A percentile compares a stretch with the other conserved stretches of the same genome.
Conservation (phyloP, 2,888 invertebrate genomes). For the Mantis religiosa region DNA sequence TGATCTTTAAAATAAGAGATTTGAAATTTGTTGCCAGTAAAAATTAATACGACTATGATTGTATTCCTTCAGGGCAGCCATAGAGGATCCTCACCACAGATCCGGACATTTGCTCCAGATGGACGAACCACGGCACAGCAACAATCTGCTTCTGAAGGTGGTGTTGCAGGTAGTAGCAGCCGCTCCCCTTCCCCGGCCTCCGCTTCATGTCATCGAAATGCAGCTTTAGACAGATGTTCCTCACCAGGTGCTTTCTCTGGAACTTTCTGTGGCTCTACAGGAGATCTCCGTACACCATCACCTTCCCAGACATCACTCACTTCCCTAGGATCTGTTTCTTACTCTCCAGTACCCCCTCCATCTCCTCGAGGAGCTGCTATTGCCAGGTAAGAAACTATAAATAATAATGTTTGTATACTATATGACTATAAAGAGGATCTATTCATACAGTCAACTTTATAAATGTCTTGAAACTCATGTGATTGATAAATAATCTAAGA, state of each 20-base stretch:
- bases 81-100: constrained; percentile 79
- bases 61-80: constrained; percentile 52
- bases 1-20: too few relatives aligned
- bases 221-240: constrained; percentile 48
- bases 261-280: constrained; percentile 35
- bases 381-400: background rate
- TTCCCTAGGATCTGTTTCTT: constrained; percentile 49
- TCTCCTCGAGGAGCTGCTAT: background rate
- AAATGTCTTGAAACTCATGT: too few relatives aligned
- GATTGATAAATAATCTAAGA: too few relatives aligned
- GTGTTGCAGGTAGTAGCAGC: background rate
- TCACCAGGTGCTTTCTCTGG: constrained; percentile 48
- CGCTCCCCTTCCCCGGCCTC: constrained; percentile 25
- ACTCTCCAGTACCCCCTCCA: constrained; percentile 13
- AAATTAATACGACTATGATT: too few relatives aligned
- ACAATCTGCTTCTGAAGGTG: background rate
- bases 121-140: constrained; percentile 49
- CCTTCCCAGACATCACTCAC: constrained; percentile 69
- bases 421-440: too few relatives aligned
- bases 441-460: too few relatives aligned
- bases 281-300: constrained; percentile 54
- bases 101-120: constrained; percentile 78
- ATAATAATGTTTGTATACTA: too few relatives aligned
- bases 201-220: constrained; percentile 20
- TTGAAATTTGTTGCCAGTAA: too few relatives aligned